Evolutionary conservation across 1,140 invertebrate species (phyloP).

Genomic region (Triops cancriformis): DNA sequence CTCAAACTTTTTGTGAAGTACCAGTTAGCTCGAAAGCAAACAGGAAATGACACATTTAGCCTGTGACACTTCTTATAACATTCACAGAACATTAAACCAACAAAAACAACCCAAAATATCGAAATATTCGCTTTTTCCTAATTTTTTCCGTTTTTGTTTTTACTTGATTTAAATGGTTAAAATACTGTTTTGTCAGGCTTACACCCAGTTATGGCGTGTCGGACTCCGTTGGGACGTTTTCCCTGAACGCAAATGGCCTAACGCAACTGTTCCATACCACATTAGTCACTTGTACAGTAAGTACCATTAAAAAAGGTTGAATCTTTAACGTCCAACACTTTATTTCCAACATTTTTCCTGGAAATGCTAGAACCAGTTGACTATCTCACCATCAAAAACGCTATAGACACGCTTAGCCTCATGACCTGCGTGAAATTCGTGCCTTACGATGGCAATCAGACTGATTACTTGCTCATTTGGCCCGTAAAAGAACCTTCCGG

Average conservation of each 20-base stretch:
- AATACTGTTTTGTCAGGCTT: neutral
- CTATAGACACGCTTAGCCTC: slow-evolving; percentile 49
- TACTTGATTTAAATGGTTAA: too few relatives aligned
- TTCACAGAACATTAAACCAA: too few relatives aligned
- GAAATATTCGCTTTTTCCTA: too few relatives aligned
- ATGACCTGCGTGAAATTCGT: slow-evolving; percentile 54
- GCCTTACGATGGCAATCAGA: slow-evolving; percentile 49
- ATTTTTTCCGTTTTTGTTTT: too few relatives aligned
- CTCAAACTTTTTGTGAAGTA: too few relatives aligned
- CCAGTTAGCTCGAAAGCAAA: too few relatives aligned
- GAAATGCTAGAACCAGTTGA: slow-evolving; percentile 44
- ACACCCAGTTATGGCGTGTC: slow-evolving; percentile 47
- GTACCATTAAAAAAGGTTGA: slow-evolving; percentile 22
- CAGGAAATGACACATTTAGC: too few relatives aligned
- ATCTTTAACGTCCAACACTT: neutral
- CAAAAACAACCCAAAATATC: too few relatives aligned
- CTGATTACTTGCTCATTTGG: slow-evolving; percentile 54
- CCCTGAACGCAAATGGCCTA: slow-evolving; percentile 53
- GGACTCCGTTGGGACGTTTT: slow-evolving; percentile 55
- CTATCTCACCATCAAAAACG: slow-evolving; percentile 49
- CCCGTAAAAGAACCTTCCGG: slow-evolving; percentile 53
- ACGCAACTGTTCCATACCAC: slow-evolving; percentile 49
- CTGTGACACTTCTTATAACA: too few relatives aligned
- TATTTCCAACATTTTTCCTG: neutral
- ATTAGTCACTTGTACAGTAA: slow-evolving; percentile 53